Evolutionary conservation across 2,797 vertebrate genomes (phyloP), one percentile per base, ranked within the genome.

Genomic region (Discoglossus pictus): DNA sequence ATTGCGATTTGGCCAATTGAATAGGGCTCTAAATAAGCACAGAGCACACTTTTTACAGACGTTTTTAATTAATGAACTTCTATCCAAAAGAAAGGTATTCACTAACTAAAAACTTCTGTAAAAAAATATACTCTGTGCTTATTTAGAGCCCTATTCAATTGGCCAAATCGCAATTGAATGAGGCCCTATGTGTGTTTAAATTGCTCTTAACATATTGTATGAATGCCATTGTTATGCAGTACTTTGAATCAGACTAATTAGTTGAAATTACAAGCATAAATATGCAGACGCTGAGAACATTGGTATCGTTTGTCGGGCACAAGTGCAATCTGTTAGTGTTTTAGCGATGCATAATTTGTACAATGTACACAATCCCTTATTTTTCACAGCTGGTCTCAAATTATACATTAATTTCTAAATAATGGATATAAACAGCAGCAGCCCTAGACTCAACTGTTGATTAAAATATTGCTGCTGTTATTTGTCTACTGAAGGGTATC

Each of bases 401-500:
- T 65, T 60, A 56, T 48, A 8, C 6, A 8, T 34, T 44, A 50
- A 75, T 73, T 18, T 46, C 65, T 74, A 66, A 65, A 55, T 73
- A 54, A 50, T 18, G 2, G 73, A 53, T 42, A 21, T 72, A 73
- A 61, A 51, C 63, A 78, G 12, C 38, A 68, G 66, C 8, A 63
- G 17, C 64, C 65, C 42, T 38, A 66, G 67, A 64, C 75, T 54
- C 34, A 8, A 27, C 74, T 17, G 27, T 42, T 62, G 68, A 74
- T 80, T 72, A 74, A 75, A 72, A 55, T 47, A 72, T 31, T 65
- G 68, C 44, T 20, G 9, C 35, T 61, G 73, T 62, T 83, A 27
- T 65, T 76, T 50, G 64, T 74, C 72, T 48, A 68, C 73, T 35
- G 65, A 53, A 55, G 61, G 70, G 34, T 42, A 2, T 65, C 61